These are phyloP conservation scores for Drosophila hydei DNA, from an alignment of 1,140 invertebrate species.

Conservation along the genomic window DNA sequence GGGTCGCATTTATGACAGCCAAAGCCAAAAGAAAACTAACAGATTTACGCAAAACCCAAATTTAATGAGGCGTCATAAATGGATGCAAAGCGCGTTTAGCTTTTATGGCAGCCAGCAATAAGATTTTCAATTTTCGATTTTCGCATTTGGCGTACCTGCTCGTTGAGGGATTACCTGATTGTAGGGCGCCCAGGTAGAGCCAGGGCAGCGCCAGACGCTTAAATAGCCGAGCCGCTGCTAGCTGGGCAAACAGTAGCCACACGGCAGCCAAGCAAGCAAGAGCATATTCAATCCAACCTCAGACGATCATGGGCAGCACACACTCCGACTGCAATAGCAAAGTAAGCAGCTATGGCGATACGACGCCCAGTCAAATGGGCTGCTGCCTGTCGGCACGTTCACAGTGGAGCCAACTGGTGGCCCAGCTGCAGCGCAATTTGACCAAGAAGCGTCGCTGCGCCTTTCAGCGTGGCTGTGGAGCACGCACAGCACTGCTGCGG, in stretches of 20 bases:
- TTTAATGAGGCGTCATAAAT: constrained; percentile 16
- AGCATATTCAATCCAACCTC: neutral
- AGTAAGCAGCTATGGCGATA: neutral
- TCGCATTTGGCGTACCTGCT: neutral
- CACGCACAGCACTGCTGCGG: constrained; percentile 31
- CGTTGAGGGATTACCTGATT: neutral
- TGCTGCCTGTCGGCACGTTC: constrained; percentile 29
- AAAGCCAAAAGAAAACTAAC: constrained; percentile 12
- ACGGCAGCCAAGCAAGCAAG: constrained; percentile 3
- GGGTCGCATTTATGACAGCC: constrained; percentile 1
- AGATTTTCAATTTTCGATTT: neutral
- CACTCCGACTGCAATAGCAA: constrained; percentile 15
- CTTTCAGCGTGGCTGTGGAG: constrained; percentile 20
- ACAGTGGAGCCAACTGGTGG: constrained; percentile 29
- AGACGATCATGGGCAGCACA: constrained; percentile 41
- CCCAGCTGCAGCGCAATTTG: constrained; percentile 47
- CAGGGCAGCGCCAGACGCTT: neutral
- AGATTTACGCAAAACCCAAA: constrained; percentile 15
- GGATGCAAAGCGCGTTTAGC: constrained; percentile 1
- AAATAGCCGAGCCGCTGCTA: neutral
- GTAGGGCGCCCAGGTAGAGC: neutral
- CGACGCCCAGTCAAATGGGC: constrained; percentile 10
- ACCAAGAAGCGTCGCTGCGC: constrained; percentile 35
- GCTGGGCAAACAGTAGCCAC: constrained; percentile 8
- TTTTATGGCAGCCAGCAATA: constrained; percentile 16